These are phyloP conservation scores for Rattus rattus DNA, from an alignment of 2,113 vertebrate genomes.

Conservation along the genomic window DNA sequence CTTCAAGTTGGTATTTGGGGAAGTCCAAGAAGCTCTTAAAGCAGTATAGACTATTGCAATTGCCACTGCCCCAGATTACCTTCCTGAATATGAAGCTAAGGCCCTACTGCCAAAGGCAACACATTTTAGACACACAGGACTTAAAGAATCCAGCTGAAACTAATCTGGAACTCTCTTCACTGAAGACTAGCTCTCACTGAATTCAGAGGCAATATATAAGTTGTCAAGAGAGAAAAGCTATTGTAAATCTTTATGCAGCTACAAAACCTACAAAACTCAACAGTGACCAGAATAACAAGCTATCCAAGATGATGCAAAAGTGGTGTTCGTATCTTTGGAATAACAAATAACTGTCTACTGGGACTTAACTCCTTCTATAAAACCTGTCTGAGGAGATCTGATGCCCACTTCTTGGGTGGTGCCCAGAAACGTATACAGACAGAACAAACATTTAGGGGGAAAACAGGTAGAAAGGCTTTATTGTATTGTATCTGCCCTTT, in stretches of 20 bases:
- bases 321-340: not conserved
- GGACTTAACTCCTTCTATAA: not conserved
- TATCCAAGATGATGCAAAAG: not conserved
- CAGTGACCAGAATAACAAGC: not conserved
- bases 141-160: not conserved
- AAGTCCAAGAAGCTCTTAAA: not conserved
- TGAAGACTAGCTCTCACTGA: not conserved
- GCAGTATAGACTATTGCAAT: not conserved
- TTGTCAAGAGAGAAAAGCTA: not conserved
- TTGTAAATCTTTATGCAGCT: not conserved
- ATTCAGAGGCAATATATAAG: not conserved
- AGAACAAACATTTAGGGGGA: not conserved
- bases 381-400: not conserved
- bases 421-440: not conserved
- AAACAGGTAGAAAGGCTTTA: not conserved
- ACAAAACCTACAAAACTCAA: not conserved
- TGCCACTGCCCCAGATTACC: not conserved
- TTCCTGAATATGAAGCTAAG: not conserved
- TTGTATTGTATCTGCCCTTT: not conserved
- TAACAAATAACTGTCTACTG: not conserved
- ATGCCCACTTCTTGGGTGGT: not conserved
- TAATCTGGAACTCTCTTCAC: not conserved
- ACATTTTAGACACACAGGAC: not conserved
- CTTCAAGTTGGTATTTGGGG: not conserved
- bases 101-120: not conserved